Percentiles rank a stretch among this genome's conserved stretches.
Conservation (phyloP, 2,113 vertebrate species). For the Dunckerocampus dactyliophorus region DNA sequence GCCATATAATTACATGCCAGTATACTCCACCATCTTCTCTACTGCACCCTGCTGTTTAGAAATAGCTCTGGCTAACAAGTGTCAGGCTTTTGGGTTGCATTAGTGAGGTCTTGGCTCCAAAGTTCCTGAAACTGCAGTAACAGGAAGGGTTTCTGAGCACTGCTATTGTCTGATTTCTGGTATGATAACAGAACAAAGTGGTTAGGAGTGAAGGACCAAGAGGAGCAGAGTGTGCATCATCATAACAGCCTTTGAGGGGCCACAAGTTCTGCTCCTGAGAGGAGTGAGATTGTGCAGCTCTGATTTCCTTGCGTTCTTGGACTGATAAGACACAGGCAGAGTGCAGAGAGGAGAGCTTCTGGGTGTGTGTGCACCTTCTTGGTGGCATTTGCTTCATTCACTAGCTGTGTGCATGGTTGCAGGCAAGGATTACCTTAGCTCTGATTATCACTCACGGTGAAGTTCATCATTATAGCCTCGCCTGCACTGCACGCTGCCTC, state of each 20-base stretch:
- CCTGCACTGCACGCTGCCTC: constrained; percentile 17
- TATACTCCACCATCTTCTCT: not conserved
- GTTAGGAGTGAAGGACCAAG: constrained; percentile 31
- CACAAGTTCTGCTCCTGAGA: constrained; percentile 25
- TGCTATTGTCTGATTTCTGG: constrained; percentile 45
- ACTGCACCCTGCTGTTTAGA: constrained; percentile 14
- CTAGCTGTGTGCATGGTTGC: constrained; percentile 30
- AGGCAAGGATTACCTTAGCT: constrained; percentile 57
- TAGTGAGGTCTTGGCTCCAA: constrained; percentile 21
- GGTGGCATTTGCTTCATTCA: constrained; percentile 32
- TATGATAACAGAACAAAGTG: constrained; percentile 53
- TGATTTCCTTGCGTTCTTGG: constrained; percentile 37
- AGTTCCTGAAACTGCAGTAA: constrained; percentile 17
- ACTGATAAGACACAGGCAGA: constrained; percentile 45
- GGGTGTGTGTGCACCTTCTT: not conserved
- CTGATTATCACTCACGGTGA: constrained; percentile 57
- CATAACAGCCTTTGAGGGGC: constrained; percentile 32
- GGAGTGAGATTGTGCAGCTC: constrained; percentile 33
- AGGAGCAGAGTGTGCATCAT: constrained; percentile 31
- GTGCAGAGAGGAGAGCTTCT: not conserved
- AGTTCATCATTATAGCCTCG: constrained; percentile 51
- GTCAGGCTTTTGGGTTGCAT: constrained; percentile 38
- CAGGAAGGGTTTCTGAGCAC: constrained; percentile 28
- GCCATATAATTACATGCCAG: too few relatives aligned
- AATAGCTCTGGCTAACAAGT: constrained; percentile 36